phyloP scores from a whole-genome alignment of 2,888 invertebrate genomes.

The Volucella inflata region DNA sequence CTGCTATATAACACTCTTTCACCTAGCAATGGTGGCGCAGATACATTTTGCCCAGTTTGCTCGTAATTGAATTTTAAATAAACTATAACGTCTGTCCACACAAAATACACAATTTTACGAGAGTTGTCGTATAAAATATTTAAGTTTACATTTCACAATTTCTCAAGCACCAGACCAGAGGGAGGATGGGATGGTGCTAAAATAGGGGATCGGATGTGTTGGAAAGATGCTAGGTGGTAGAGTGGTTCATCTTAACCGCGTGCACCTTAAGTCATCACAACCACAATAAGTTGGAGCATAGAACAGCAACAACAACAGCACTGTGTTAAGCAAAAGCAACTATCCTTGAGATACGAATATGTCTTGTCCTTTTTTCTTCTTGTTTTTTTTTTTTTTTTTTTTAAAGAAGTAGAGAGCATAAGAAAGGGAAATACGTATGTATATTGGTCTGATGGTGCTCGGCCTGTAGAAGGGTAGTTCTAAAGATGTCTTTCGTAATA shows the following conservation, averaged over 20 bases:
- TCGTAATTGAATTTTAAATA: conserved; percentile 84
- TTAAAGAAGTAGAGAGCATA: too few relatives aligned
- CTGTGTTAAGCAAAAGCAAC: conserved; percentile 16
- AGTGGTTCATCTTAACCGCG: background rate
- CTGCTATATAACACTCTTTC: conserved; percentile 38
- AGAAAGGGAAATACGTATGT: background rate
- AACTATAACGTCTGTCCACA: conserved; percentile 78
- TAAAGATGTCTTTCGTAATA: conserved; percentile 32
- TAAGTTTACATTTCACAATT: conserved; percentile 74
- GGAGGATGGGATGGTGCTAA: conserved; percentile 27
- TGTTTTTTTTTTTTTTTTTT: background rate
- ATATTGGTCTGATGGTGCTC: conserved; percentile 1
- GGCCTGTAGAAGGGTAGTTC: background rate
- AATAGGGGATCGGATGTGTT: background rate
- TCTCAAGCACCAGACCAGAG: conserved; percentile 20
- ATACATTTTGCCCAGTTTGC: conserved; percentile 74
- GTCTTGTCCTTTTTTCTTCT: background rate
- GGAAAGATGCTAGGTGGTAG: background rate
- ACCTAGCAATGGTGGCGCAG: conserved; percentile 43
- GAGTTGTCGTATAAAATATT: conserved; percentile 75
- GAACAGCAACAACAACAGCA: too few relatives aligned
- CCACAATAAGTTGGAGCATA: conserved; percentile 57
- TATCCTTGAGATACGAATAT: conserved; percentile 52
- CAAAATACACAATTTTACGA: conserved; percentile 75
- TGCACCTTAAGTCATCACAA: conserved; percentile 46